Conservation (phyloP, 2,113 vertebrate species). For the Falcunculus frontatus region DNA sequence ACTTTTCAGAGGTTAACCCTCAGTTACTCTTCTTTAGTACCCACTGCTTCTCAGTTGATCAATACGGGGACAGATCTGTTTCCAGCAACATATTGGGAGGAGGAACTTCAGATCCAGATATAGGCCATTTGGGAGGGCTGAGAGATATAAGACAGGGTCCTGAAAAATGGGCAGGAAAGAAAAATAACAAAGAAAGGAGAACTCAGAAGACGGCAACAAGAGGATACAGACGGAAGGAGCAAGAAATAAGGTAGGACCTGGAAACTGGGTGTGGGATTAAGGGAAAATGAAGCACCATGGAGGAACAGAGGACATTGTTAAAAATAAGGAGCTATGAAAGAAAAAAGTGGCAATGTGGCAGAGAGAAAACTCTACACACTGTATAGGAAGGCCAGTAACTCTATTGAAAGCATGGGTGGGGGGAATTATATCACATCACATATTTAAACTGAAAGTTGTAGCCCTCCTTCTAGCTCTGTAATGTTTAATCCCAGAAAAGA, state of each 20-base stretch:
- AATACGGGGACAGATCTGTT: conserved; percentile 26
- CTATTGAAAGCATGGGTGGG: background rate
- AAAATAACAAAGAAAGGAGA: conserved; percentile 47
- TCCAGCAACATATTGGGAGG: conserved; percentile 28
- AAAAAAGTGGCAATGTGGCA: background rate
- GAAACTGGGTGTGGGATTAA: conserved; percentile 41
- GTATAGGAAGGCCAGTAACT: background rate
- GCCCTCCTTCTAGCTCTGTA: background rate
- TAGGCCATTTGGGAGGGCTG: conserved; percentile 47
- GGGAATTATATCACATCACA: background rate
- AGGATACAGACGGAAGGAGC: conserved; percentile 51
- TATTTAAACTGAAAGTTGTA: background rate
- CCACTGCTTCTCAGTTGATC: conserved; percentile 43
- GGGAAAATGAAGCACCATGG: conserved; percentile 15
- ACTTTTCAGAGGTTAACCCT: conserved; percentile 39
- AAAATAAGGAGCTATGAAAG: background rate
- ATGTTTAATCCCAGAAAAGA: background rate
- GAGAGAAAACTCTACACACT: background rate
- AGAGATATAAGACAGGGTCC: conserved; percentile 48
- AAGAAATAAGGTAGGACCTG: conserved; percentile 56
- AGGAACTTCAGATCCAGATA: conserved; percentile 34
- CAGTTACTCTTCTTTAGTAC: conserved; percentile 36
- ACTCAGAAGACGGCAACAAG: conserved; percentile 52
- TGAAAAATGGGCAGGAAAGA: conserved; percentile 55
- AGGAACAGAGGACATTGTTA: background rate